Percentiles rank a stretch among this genome's conserved stretches.
Conservation (phyloP, 2,797 vertebrate genomes). For the Masticophis lateralis region DNA sequence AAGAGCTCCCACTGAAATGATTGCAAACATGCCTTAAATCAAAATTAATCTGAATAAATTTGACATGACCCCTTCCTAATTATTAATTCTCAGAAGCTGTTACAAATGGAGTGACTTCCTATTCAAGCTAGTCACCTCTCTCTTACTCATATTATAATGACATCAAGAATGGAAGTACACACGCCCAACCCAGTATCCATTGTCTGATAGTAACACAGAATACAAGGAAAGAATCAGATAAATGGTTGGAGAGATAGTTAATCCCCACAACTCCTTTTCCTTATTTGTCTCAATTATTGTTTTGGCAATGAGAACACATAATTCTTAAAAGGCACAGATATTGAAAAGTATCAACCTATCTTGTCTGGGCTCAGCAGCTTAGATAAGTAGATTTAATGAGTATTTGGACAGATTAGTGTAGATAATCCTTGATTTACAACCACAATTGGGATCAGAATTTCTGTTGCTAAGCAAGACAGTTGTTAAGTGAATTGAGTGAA, state of each 20-base stretch:
- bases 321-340: not conserved
- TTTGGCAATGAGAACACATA: not conserved
- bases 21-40: not conserved
- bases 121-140: not conserved
- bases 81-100: slow-evolving; percentile 15
- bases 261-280: not conserved
- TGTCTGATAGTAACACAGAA: not conserved
- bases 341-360: not conserved
- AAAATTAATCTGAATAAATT: slow-evolving; percentile 11
- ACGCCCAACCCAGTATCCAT: not conserved
- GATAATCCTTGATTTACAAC: not conserved
- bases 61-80: slow-evolving; percentile 13
- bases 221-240: not conserved
- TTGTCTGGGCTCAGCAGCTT: not conserved
- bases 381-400: not conserved
- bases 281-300: not conserved
- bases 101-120: slow-evolving; percentile 7
- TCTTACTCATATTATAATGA: not conserved
- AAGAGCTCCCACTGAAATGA: slow-evolving; percentile 22
- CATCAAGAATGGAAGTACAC: not conserved
- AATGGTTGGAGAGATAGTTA: not conserved
- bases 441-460: not conserved
- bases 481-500: not conserved
- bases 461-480: not conserved
- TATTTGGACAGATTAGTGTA: not conserved